These are phyloP conservation scores for Channallabes apus DNA, from an alignment of 2,797 vertebrate genomes.

Conservation along the genomic window DNA sequence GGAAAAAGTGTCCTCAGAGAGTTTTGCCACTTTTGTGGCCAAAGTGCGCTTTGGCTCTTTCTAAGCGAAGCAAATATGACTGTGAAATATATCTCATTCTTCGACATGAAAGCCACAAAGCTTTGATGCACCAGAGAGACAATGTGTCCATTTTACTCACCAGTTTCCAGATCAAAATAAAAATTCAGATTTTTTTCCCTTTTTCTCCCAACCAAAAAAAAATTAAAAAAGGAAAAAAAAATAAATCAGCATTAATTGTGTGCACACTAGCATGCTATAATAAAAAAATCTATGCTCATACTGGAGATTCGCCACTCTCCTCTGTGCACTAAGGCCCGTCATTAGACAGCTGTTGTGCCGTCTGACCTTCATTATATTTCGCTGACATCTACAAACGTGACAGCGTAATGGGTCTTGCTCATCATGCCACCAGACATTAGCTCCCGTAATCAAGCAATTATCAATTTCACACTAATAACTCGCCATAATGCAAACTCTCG, in stretches of 20 bases:
- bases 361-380: slow-evolving; percentile 58
- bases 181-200: neutral
- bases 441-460: slow-evolving; percentile 55
- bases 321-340: slow-evolving; percentile 45
- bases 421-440: slow-evolving; percentile 49
- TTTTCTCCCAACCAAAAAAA: neutral
- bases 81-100: slow-evolving; percentile 44
- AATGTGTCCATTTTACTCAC: slow-evolving; percentile 18
- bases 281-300: slow-evolving; percentile 25
- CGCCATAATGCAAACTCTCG: slow-evolving; percentile 46
- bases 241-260: slow-evolving; percentile 16
- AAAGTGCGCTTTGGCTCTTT: slow-evolving; percentile 38
- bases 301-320: slow-evolving; percentile 20
- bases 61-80: slow-evolving; percentile 49
- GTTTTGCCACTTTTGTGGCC: slow-evolving; percentile 32
- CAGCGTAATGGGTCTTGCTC: slow-evolving; percentile 51
- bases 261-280: slow-evolving; percentile 22
- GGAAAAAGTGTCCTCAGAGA: slow-evolving; percentile 49
- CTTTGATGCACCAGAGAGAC: slow-evolving; percentile 32
- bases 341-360: slow-evolving; percentile 54
- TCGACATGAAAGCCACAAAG: slow-evolving; percentile 25
- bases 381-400: slow-evolving; percentile 47
- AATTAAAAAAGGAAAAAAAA: neutral
- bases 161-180: neutral
- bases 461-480: slow-evolving; percentile 54